Evolutionary conservation across 2,113 vertebrate species (phyloP).

Genomic region (Prunella fulvescens): DNA sequence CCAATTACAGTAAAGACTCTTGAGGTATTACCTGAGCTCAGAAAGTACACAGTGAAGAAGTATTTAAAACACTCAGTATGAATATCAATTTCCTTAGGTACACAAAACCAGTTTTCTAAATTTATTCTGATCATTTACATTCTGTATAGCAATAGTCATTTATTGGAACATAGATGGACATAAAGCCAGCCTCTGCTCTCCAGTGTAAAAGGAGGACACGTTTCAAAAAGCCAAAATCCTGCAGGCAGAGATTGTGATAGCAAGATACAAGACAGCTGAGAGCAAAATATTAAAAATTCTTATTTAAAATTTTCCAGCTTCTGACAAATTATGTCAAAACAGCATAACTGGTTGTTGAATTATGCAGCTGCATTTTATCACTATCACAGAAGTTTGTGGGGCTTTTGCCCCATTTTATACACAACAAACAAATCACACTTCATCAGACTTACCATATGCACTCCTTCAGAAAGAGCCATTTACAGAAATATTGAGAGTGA

Average conservation of each 20-base stretch:
- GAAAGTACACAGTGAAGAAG: neutral
- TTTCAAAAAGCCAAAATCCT: neutral
- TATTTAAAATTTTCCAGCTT: neutral
- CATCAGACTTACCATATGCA: neutral
- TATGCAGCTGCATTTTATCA: neutral
- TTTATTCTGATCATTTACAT: neutral
- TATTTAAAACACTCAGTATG: conserved; percentile 11
- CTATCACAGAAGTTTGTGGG: neutral
- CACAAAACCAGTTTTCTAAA: neutral
- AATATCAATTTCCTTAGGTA: conserved; percentile 6
- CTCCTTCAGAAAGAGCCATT: conserved; percentile 43
- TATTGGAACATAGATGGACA: neutral
- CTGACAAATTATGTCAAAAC: neutral
- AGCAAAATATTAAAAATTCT: neutral
- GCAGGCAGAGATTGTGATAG: neutral
- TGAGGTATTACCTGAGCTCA: neutral
- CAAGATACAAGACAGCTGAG: neutral
- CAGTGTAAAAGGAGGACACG: neutral
- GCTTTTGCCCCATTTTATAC: neutral
- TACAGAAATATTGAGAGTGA: conserved; percentile 72
- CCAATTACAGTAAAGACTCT: neutral
- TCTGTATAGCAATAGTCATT: neutral
- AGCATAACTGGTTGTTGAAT: neutral
- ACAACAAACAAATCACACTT: neutral
- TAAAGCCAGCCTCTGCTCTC: neutral